Base-by-base conservation (phyloP, 1,140 invertebrate species). In the Cyphomyrmex costatus region DNA sequence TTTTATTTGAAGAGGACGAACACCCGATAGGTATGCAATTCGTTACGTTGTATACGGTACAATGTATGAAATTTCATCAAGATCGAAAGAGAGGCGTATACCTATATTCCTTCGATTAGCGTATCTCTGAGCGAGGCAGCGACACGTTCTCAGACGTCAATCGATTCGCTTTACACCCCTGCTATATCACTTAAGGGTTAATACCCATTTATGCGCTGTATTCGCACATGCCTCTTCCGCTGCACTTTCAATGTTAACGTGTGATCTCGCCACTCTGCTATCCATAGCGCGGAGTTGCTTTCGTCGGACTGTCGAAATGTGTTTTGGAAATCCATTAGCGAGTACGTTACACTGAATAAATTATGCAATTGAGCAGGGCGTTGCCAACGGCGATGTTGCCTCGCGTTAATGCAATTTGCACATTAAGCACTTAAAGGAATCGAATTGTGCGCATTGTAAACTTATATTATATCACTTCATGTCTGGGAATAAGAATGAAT, bases 281-380 rank as follows among this genome's bases (percentile, higher is more conserved):
- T 74, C 77, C 19, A 68, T 77, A 33, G 46, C 21, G 42, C 46
- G 10, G 42, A 63, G 51, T 53, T 30, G 33, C 70, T 30, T 78
- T 33, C 58, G 74, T 46, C 10, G 66, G 60, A 85, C 85, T 71
- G 51, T 65, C 78, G 80, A 87, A 65, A 78, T 58, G 65, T 77
- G 68, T 85, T 65, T 63, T 42, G 58, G 33, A 19, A 46, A 61
- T 70, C 66, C 66, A 46, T 74, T 87, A 58, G 53, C 42, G 61
- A 83, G 76, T 65, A 46, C 66, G 88, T 83, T 74, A 74, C 71
- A 66, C 60, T 27, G 74, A 76, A 76, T 90, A 90, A 89, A 90
- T 90, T 87, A 87, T 90, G 85, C 85, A 77, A 87, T 89, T 89
- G 70, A 78, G 71, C 84, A 63, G 49, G 30, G 51, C 77, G 58